phyloP scores from a whole-genome alignment of 2,888 invertebrate species.

The Anoplius nigerrimus region DNA sequence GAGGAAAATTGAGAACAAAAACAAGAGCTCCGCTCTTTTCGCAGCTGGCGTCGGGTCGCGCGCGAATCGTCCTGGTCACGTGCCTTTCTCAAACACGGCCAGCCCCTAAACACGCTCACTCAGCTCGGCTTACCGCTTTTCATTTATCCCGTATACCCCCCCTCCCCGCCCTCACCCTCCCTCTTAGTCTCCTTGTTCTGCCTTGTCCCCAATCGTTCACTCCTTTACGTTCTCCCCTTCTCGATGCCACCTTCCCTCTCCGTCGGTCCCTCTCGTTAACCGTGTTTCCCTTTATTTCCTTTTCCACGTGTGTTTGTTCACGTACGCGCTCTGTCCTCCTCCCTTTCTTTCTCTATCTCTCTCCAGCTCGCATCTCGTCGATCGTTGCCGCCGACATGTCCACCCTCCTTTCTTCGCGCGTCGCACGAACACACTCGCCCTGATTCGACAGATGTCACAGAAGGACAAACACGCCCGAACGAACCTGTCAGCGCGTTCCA shows the following conservation, averaged over 20 bases:
- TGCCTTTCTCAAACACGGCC: conserved; percentile 62
- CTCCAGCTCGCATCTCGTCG: background rate
- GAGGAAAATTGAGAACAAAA: conserved; percentile 6
- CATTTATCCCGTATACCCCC: conserved; percentile 53
- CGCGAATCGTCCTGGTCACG: conserved; percentile 56
- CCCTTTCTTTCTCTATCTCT: conserved; percentile 2
- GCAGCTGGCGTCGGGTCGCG: conserved; percentile 54
- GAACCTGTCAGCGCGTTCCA: conserved; percentile 56
- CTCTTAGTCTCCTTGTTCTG: background rate
- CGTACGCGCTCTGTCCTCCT: conserved; percentile 46
- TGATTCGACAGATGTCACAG: conserved; percentile 66
- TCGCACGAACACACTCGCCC: conserved; percentile 39
- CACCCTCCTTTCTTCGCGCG: conserved; percentile 45
- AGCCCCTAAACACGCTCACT: conserved; percentile 52
- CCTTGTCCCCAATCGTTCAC: conserved; percentile 4
- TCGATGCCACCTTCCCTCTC: background rate
- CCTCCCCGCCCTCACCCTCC: conserved; percentile 9
- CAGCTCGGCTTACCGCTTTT: conserved; percentile 64
- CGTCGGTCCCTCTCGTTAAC: conserved; percentile 17
- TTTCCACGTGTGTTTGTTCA: conserved; percentile 45
- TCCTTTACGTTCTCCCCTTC: conserved; percentile 26
- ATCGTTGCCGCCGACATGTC: background rate
- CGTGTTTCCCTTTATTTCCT: conserved; percentile 22
- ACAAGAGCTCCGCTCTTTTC: conserved; percentile 53
- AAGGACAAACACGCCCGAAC: conserved; percentile 60